Base-by-base conservation (phyloP, 2,888 invertebrate genomes). In the Saturnia japonica region DNA sequence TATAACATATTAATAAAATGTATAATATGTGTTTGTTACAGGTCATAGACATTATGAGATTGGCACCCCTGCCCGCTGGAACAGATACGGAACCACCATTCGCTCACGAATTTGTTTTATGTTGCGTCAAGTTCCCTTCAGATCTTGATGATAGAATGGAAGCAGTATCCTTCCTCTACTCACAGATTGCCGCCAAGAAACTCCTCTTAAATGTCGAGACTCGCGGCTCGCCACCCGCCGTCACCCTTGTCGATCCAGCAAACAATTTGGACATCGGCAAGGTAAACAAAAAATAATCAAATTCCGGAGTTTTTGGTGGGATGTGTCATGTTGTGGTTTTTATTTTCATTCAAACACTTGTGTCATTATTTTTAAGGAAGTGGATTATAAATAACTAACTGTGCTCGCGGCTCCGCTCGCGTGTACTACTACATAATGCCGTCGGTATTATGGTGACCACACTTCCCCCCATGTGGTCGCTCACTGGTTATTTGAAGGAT, bases 61-160 rank as follows among this genome's bases (percentile, higher is more conserved):
- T 99, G 81, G 98, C 99, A n/a, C 91, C 95, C 19, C 94, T 99
- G 74, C 99, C 99, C 0, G 93, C 96, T 40, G 95, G 96, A 71
- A 86, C 90, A 0, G 95, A 96, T 51, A 88, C 94, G 2, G 96
- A 98, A 71, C 96, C 96, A 72, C 95, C 97, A 64, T 97, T 96
- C 85, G 99, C 99, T 1, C 95, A 95, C n/a, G 98, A 99, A 86
- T 99, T 97, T 86, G 93, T 94, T 3, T 94, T 99, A 72, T 98
- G 98, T 45, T 97, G 98, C 84, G 96, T 98, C 45, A 94, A 95
- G 80, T 95, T 98, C 85, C 98, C 99, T 11, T 93, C 95, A 71
- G 99, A 99, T 90, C 97, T 97, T 57, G 99, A 99, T 75, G 97
- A 97, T 82, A 95, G 96, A 75, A 95, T 95, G 45, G 96, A 97